Base-by-base conservation (phyloP, 2,888 invertebrate genomes). In the Subacronicta megacephala region DNA sequence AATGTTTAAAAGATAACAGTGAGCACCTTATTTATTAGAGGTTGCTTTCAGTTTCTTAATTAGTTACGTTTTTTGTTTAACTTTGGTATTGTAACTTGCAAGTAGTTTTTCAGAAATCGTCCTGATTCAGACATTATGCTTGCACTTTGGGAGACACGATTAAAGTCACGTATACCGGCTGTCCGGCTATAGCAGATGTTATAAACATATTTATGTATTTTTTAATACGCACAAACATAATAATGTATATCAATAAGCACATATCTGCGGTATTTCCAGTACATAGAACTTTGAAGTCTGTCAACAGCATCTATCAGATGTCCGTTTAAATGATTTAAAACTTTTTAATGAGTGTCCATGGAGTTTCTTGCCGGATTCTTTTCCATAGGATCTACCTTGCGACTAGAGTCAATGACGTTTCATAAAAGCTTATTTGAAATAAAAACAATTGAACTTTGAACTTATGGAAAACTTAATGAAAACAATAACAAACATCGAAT, bases 131-230 rank as follows among this genome's bases (percentile, higher is more conserved):
- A 17, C 37, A 13, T 6, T 3, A 18, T 18, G 18, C 5, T 9
- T 5, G 12, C 9, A 37, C 9, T 37, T 13, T 36, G 13, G n/a
- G 16, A 38, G 38, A 60, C 64, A 50, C 38, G 67, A 43, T 51
- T 31, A 33, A 31, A 67, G 61, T 65, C 64, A 65, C 67, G 40
- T 61, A 43, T 7, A 23, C 44, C 41, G 18, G 20, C 16, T 13
- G 10, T 2, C 44, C 41, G 18, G 20, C 16, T 13, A 12, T 2
- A 23, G 3, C 10, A 5, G 9, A 2, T 33, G 23, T 33, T n/a
- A 13, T 16, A 23, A 43, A 23, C 35, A 10, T 35, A 43, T 10
- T 7, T 12, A 43, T 6, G 0, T 42, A 26, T 10, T 29, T 12
- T 29, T n/a, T n/a, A n/a, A n/a, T n/a, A n/a, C n/a, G n/a, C n/a